Base-by-base conservation (phyloP, 2,888 invertebrate genomes). In the Ophion ellenae region DNA sequence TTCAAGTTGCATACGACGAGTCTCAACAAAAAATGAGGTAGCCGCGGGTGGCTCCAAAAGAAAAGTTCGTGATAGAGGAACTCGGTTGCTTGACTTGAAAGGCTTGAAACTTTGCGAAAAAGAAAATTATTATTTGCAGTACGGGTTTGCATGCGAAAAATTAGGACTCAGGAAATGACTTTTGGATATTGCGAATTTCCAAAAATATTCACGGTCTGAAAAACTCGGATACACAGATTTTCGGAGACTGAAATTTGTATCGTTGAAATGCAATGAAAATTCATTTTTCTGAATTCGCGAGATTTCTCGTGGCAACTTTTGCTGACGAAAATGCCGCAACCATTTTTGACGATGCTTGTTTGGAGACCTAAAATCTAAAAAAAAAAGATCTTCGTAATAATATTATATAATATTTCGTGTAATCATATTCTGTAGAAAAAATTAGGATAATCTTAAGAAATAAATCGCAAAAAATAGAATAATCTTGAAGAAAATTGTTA, bases 1-100 rank as follows among this genome's bases (percentile, higher is more conserved):
- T 86, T 66, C 47, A 69, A 47, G 81, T 32, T 75, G 59, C 36
- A 63, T 75, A 53, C 53, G 75, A 75, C 69, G 69, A 81, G 75
- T 0, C 45, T 59, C 9, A 81, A 74, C 64, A 67, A 81, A 81
- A 74, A 69, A 69, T 36, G 63, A 75, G 36, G 53, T 69, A 4
- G 36, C 64, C 53, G 57, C 75, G 53, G 45, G 75, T 57, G 47
- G 53, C 40, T 70, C 7, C 28, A 45, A 69, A 78, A 74, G n/a
- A 57, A 47, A 66, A 32, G 2, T 36, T 75, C 20, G 59, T 73
- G 47, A 32, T 61, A 59, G 45, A 59, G n/a, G 57, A 40, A 74
- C 24, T 66, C 24, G 3, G 47, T 32, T 59, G 53, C 40, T 57
- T 53, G 7, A 6, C 9, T 57, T 28, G 40, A 40, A 36, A 66